Conservation (phyloP, 2,797 vertebrate species). For the Fistularia tabacaria region DNA sequence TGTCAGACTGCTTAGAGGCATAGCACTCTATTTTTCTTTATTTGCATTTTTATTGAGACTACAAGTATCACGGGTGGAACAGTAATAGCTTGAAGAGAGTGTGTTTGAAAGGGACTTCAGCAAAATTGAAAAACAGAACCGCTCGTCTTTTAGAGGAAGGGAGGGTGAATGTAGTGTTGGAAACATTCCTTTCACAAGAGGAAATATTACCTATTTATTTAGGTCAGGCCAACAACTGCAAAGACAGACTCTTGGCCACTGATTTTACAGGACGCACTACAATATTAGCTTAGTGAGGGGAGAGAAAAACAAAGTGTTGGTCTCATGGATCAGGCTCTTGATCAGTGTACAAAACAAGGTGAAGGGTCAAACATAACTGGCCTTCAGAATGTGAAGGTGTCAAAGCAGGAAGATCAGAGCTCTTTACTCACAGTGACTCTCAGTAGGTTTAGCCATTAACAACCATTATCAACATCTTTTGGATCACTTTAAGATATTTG, state of each 20-base stretch:
- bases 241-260: not conserved
- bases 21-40: too few species aligned
- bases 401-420: not conserved
- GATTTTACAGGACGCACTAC: not conserved
- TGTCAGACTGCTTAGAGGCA: too few species aligned
- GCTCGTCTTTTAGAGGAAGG: not conserved
- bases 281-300: not conserved
- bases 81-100: too few species aligned
- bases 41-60: too few species aligned
- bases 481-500: too few species aligned
- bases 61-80: too few species aligned
- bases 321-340: not conserved
- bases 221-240: not conserved
- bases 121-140: conserved; percentile 12
- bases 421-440: too few species aligned
- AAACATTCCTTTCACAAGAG: too few species aligned
- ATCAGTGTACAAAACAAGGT: conserved; percentile 20
- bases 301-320: not conserved
- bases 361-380: conserved; percentile 19
- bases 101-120: not conserved
- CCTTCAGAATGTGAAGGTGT: conserved; percentile 3
- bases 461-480: too few species aligned
- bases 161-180: not conserved
- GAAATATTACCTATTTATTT: too few species aligned
- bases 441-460: too few species aligned